These are phyloP conservation scores for Tribolium madens DNA, from an alignment of 1,140 invertebrate genomes.

Conservation along the genomic window DNA sequence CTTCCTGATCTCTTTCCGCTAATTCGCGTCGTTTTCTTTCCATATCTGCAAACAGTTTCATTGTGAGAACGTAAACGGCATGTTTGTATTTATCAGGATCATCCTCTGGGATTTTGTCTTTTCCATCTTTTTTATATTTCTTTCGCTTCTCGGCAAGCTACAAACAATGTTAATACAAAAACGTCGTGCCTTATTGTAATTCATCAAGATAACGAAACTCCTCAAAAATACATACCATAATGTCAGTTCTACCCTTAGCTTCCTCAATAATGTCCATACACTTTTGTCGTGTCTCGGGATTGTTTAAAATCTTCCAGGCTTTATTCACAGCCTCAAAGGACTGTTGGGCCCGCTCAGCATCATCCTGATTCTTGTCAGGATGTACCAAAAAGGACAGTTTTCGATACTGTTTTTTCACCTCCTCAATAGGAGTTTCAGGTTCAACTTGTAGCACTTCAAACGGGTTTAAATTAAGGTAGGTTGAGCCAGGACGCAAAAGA, in stretches of 20 bases:
- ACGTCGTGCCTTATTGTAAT: not conserved
- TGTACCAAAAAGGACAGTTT: conserved; percentile 97
- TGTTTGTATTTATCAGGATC: conserved; percentile 93
- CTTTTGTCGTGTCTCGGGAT: conserved; percentile 93
- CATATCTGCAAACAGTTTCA: conserved; percentile 99
- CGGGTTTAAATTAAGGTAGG: conserved; percentile 97
- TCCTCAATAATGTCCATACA: conserved; percentile 98
- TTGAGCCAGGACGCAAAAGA: conserved; percentile 91
- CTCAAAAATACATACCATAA: conserved; percentile 76
- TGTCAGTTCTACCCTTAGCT: conserved; percentile 92
- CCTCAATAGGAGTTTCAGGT: conserved; percentile 87
- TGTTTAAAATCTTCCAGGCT: conserved; percentile 96
- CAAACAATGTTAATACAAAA: conserved; percentile 47
- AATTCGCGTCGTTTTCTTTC: conserved; percentile 87
- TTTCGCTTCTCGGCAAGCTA: conserved; percentile 95
- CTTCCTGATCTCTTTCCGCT: conserved; percentile 91
- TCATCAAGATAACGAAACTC: not conserved
- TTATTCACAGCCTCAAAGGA: conserved; percentile 96
- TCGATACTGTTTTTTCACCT: conserved; percentile 97
- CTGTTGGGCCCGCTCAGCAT: conserved; percentile 92
- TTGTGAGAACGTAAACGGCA: conserved; percentile 96
- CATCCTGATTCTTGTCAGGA: conserved; percentile 98
- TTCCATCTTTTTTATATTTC: conserved; percentile 94
- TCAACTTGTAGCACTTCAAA: conserved; percentile 97
- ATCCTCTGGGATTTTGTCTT: conserved; percentile 92